These are phyloP conservation scores for Oophaga pumilio DNA, from an alignment of 2,113 vertebrate genomes.

Conservation along the genomic window DNA sequence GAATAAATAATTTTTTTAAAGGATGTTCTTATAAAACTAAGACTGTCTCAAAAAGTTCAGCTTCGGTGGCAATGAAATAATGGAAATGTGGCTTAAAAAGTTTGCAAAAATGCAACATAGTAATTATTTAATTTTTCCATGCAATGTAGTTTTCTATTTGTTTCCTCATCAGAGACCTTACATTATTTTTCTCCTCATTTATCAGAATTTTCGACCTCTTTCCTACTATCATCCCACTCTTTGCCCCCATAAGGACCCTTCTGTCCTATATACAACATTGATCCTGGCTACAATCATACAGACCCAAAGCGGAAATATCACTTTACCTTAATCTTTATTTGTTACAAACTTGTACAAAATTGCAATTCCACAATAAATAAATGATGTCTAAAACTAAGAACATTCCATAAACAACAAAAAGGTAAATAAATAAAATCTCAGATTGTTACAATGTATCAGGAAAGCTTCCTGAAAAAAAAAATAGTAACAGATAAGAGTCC, in stretches of 20 bases:
- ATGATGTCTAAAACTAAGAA: conserved; percentile 19
- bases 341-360: conserved; percentile 47
- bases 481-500: background rate
- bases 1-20: too few relatives aligned
- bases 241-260: background rate
- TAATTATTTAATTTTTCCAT: too few relatives aligned
- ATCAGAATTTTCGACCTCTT: too few relatives aligned
- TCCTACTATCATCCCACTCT: background rate
- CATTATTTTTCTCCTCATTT: too few relatives aligned
- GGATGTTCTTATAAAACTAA: too few relatives aligned
- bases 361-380: conserved; percentile 36
- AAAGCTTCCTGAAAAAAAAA: background rate
- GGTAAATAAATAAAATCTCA: background rate
- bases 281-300: background rate
- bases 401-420: background rate
- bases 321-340: conserved; percentile 5
- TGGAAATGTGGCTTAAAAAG: too few relatives aligned
- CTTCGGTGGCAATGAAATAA: too few relatives aligned
- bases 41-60: too few relatives aligned
- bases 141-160: too few relatives aligned
- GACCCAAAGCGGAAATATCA: background rate
- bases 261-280: background rate
- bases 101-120: too few relatives aligned
- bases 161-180: too few relatives aligned
- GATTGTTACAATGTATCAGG: background rate